Percentiles rank a stretch among this genome's conserved stretches.
Conservation (phyloP, 2,888 invertebrate genomes). For the Phengaris alcon region DNA sequence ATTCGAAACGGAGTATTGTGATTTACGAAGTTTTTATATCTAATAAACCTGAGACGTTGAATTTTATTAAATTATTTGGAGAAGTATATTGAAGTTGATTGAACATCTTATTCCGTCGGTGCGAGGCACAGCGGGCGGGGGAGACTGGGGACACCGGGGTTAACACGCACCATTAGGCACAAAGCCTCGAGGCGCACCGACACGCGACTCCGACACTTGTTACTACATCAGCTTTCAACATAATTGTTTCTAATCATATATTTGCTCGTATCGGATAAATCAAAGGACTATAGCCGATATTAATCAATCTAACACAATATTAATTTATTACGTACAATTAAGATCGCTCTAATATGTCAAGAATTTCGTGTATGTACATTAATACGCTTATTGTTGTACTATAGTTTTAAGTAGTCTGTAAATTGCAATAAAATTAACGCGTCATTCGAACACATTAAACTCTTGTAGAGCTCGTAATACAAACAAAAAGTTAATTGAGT, state of each 20-base stretch:
- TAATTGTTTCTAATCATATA: constrained; percentile 72
- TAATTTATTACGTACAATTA: constrained; percentile 1
- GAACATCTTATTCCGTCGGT: constrained; percentile 38
- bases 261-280: constrained; percentile 34
- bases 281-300: constrained; percentile 21
- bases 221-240: constrained; percentile 64
- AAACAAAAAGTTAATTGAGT: background rate
- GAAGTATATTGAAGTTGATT: constrained; percentile 37
- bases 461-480: constrained; percentile 1
- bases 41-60: background rate
- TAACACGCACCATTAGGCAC: constrained; percentile 73
- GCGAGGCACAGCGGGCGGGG: constrained; percentile 51
- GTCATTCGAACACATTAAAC: constrained; percentile 1
- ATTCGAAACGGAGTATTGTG: constrained; percentile 4
- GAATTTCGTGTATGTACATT: background rate
- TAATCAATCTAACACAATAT: constrained; percentile 18
- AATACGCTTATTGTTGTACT: background rate
- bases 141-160: constrained; percentile 54
- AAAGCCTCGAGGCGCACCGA: constrained; percentile 54
- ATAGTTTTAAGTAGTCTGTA: background rate
- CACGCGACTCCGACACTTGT: constrained; percentile 70
- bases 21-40: constrained; percentile 8
- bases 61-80: constrained; percentile 11
- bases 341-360: background rate
- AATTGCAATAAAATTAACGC: background rate